Evolutionary conservation across 2,888 invertebrate genomes (phyloP), one percentile per base, ranked within the genome.

Genomic region (Drosophila peninsularis): DNA sequence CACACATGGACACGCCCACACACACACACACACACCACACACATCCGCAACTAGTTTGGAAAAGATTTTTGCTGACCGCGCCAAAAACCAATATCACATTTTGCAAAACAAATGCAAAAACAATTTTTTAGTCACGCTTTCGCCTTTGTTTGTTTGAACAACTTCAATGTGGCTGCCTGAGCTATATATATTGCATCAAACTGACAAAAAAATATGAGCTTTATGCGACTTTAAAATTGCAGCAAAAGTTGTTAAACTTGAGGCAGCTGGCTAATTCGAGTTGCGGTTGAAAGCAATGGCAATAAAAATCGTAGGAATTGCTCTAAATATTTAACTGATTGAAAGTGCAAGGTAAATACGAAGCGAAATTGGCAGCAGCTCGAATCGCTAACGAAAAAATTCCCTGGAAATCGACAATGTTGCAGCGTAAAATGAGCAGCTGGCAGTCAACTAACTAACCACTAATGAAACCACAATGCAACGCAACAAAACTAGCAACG

Each of bases 61-160:
- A 54, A 47, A 13, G 42, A 19, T 36, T 62, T 73, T 55, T 66
- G 67, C 27, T 57, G 39, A 57, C 56, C 44, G 36, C 60, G 49
- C 42, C 75, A 75, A 58, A 73, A 62, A 24, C 45, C 62, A 54
- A 60, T 61, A 53, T 17, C 44, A 52, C 42, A 54, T 57, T 64
- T 62, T 52, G 24, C n/a, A 21, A 36, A 62, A 42, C 62, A 50
- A 73, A 56, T 44, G 42, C 37, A 42, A 56, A 53, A 60, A 52
- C 5, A 11, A 19, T 21, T 52, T 53, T 53, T 67, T 41, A 24
- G n/a, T 13, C 24, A 47, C 11, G 24, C 27, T 47, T 37, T 72
- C 41, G 32, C 24, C 19, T 36, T 24, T 32, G 62, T 50, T 62
- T 50, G 42, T 21, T 63, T 36, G 17, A 55, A 55, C 27, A 44